These are phyloP conservation scores for Carollia perspicillata DNA, from an alignment of 2,113 vertebrate species.

Conservation along the genomic window DNA sequence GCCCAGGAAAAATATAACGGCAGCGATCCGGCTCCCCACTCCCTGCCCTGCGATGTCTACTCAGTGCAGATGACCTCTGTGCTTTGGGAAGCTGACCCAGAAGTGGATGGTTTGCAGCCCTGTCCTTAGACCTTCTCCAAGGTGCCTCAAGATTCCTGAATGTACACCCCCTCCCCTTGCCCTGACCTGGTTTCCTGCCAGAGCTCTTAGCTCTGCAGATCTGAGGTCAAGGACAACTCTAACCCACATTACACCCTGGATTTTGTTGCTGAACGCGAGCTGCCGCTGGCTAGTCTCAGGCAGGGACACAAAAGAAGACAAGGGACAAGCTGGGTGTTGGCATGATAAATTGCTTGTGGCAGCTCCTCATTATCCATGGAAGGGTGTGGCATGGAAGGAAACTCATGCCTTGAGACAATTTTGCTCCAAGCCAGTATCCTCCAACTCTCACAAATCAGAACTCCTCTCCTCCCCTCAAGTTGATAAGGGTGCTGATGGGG, in stretches of 20 bases:
- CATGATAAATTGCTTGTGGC: neutral
- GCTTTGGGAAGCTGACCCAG: neutral
- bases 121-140: neutral
- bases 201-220: neutral
- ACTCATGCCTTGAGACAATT: neutral
- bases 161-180: neutral
- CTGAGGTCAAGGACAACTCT: neutral
- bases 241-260: neutral
- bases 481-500: neutral
- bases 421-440: neutral
- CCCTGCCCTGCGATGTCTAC: neutral
- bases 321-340: neutral
- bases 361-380: neutral
- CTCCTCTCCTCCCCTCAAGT: neutral
- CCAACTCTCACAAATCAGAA: neutral
- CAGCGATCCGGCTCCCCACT: neutral
- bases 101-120: neutral
- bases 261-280: neutral
- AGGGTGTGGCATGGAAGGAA: neutral
- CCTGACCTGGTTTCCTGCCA: neutral
- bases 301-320: neutral
- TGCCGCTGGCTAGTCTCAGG: neutral
- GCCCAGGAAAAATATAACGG: neutral
- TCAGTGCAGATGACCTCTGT: neutral
- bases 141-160: neutral